Evolutionary conservation across 2,113 vertebrate genomes (phyloP).

Genomic region (Pollimyrus isidori): DNA sequence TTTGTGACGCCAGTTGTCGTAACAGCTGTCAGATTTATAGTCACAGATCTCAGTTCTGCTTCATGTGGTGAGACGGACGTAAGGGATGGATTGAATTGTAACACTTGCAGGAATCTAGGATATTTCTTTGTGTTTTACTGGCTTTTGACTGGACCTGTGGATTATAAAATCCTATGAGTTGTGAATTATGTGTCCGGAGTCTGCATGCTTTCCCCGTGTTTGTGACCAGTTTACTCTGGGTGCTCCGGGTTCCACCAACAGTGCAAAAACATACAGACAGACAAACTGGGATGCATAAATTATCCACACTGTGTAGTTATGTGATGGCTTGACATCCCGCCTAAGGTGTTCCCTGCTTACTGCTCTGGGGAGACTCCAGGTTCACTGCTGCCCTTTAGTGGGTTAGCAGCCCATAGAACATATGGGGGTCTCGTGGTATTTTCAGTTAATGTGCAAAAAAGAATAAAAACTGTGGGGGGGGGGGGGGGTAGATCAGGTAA

Average conservation of each 20-base stretch:
- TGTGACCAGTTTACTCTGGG: background rate
- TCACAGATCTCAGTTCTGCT: background rate
- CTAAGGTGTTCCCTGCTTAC: background rate
- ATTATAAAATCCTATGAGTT: background rate
- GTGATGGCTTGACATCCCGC: background rate
- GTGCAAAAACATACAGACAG: background rate
- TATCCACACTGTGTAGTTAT: background rate
- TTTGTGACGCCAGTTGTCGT: background rate
- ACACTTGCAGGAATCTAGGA: background rate
- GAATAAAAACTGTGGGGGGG: background rate
- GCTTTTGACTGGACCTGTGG: background rate
- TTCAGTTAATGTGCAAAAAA: background rate
- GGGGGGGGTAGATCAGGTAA: background rate
- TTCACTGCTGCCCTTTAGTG: background rate
- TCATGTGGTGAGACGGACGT: background rate
- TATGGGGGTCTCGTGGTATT: background rate
- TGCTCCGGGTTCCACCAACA: background rate
- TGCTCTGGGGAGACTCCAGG: background rate
- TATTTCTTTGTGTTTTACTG: background rate
- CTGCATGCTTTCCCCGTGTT: background rate
- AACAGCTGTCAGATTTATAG: background rate
- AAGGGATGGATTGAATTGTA: background rate
- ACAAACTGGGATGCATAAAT: background rate
- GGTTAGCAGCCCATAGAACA: background rate
- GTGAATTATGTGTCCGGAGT: background rate